Percentiles rank a stretch among this genome's conserved stretches.
Conservation (phyloP, 2,113 vertebrate genomes). For the Tamias sibiricus region DNA sequence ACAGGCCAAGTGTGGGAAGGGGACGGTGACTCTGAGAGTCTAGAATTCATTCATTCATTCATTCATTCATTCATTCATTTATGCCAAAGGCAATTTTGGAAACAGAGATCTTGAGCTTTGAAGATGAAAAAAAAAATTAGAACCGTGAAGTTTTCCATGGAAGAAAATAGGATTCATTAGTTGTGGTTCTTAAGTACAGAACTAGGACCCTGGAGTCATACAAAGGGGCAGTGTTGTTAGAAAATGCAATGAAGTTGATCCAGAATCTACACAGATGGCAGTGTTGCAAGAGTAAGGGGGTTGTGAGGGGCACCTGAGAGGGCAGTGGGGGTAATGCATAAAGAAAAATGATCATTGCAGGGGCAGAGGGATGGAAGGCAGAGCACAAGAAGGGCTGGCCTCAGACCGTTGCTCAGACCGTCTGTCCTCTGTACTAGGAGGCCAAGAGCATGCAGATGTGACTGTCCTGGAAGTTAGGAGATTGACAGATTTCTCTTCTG, state of each 20-base stretch:
- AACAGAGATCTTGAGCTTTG: not conserved
- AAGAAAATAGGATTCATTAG: not conserved
- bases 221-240: not conserved
- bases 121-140: not conserved
- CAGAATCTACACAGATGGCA: not conserved
- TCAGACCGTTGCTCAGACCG: rapidly evolving
- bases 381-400: not conserved
- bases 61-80: not conserved
- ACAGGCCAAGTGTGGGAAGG: not conserved
- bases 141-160: not conserved
- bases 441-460: rapidly evolving
- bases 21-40: not conserved
- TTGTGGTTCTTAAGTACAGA: not conserved
- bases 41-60: not conserved
- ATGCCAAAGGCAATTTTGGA: not conserved
- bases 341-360: not conserved
- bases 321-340: not conserved
- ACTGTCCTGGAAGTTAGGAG: rapidly evolving
- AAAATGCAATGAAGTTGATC: not conserved
- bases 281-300: not conserved
- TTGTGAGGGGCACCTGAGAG: not conserved
- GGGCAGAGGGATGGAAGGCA: not conserved
- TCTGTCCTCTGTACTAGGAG: not conserved
- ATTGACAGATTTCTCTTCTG: not conserved
- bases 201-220: too few relatives aligned